Evolutionary conservation across 2,888 invertebrate species (phyloP).

Genomic region (Drosophila pegasa): DNA sequence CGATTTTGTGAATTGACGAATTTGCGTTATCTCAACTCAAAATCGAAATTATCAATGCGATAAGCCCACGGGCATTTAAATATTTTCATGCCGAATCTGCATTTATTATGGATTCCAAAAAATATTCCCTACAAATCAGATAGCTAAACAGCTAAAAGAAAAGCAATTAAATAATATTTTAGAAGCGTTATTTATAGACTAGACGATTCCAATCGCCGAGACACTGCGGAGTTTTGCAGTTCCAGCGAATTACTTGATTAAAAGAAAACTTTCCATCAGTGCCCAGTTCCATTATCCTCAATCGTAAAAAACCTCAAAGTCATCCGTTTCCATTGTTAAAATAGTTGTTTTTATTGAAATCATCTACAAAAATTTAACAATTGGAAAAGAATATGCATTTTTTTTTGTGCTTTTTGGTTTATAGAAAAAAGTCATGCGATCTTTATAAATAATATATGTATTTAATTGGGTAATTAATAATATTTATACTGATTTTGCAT

Average conservation of each 20-base stretch:
- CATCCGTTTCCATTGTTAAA: constrained; percentile 2
- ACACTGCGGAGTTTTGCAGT: no score
- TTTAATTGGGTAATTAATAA: constrained; percentile 11
- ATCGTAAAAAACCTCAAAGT: background rate
- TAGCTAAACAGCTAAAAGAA: background rate
- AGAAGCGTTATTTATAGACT: background rate
- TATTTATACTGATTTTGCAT: constrained; percentile 5
- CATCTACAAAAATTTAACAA: constrained; percentile 10
- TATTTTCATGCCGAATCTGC: background rate
- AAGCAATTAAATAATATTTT: background rate
- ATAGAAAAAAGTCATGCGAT: constrained; percentile 18
- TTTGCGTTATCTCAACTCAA: background rate
- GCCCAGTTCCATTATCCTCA: background rate
- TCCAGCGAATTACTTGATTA: background rate
- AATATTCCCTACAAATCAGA: background rate
- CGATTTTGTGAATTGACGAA: background rate
- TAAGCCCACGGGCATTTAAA: background rate
- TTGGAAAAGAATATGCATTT: constrained; percentile 5
- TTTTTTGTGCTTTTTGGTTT: background rate
- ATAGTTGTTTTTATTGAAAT: constrained; percentile 21
- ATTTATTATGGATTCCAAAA: background rate
- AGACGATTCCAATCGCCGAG: background rate
- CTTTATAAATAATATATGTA: constrained; percentile 26
- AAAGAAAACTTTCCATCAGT: background rate
- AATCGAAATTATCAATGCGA: background rate